Evolutionary conservation across 2,113 vertebrate species (phyloP).

Genomic region (Sialia sialis): DNA sequence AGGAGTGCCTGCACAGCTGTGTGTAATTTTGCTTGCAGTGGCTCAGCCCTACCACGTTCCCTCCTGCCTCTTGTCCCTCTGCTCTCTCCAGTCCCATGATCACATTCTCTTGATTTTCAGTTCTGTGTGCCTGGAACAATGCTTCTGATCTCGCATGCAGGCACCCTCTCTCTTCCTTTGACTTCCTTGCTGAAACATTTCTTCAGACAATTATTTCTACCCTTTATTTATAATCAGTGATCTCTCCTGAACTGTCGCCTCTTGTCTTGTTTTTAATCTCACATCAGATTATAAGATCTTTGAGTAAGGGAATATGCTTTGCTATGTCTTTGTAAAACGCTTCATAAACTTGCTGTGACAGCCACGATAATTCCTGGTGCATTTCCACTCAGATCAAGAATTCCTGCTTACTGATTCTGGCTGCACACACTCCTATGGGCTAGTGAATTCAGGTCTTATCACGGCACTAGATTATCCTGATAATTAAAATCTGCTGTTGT

Average conservation of each 20-base stretch:
- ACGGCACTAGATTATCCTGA: neutral
- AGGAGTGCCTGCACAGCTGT: neutral
- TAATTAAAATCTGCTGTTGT: slow-evolving; percentile 14
- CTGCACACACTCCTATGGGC: neutral
- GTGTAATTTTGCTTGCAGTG: neutral
- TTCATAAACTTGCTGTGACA: slow-evolving; percentile 56
- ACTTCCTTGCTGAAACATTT: slow-evolving; percentile 34
- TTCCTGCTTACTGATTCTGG: neutral
- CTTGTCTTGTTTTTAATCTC: slow-evolving; percentile 62
- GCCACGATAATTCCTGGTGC: slow-evolving; percentile 9
- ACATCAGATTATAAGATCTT: slow-evolving; percentile 47
- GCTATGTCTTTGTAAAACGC: slow-evolving; percentile 42
- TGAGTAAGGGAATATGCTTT: slow-evolving; percentile 40
- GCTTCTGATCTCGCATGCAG: slow-evolving; percentile 16
- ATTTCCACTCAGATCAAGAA: slow-evolving; percentile 45
- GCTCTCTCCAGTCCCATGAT: slow-evolving; percentile 18
- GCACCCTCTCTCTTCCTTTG: slow-evolving; percentile 40
- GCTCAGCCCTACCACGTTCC: neutral
- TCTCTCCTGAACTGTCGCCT: slow-evolving; percentile 60
- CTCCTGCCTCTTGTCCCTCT: slow-evolving; percentile 37
- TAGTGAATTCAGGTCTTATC: slow-evolving; percentile 20
- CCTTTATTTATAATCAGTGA: slow-evolving; percentile 60
- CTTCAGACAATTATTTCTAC: slow-evolving; percentile 61
- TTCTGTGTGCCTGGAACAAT: neutral
- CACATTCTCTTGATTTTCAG: slow-evolving; percentile 41